Evolutionary conservation across 2,888 invertebrate genomes (phyloP).

Genomic region (Cantharis flavilabris): DNA sequence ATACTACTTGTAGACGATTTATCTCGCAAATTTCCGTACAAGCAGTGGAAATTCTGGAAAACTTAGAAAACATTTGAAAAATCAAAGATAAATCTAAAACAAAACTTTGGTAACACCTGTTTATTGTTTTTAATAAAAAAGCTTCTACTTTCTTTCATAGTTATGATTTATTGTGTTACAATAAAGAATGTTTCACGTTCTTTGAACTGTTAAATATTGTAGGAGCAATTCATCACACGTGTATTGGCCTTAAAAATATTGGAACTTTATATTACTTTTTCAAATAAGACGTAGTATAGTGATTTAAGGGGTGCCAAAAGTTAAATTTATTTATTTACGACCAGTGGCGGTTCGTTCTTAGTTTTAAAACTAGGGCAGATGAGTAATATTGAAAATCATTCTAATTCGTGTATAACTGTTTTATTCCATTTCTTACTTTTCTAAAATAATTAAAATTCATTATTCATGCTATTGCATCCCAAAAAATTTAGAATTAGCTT

Average conservation of each 20-base stretch:
- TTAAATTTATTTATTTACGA: background rate
- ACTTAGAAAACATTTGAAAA: background rate
- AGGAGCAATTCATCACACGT: background rate
- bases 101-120: background rate
- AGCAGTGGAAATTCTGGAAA: background rate
- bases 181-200: background rate
- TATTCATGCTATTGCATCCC: too few species aligned
- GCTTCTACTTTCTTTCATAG: background rate
- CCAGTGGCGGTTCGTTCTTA: background rate
- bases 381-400: too few species aligned
- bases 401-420: too few species aligned
- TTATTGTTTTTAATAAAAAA: background rate
- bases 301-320: background rate
- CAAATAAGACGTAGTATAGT: background rate
- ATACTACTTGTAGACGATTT: background rate
- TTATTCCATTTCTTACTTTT: too few species aligned
- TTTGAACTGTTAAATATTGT: background rate
- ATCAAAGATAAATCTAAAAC: background rate
- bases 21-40: background rate
- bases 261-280: background rate
- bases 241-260: background rate
- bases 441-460: too few species aligned
- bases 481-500: too few species aligned
- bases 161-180: background rate
- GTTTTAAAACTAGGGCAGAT: background rate